These are phyloP conservation scores for cat (Felis catus) DNA, from an alignment of 2,113 vertebrate genomes.

Conservation along the genomic window F.catus_Fca126_mat1.0 CM031425.1:59013501-59014000, in stretches of 20 bases:
- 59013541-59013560: constrained; percentile 60
- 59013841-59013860: neutral
- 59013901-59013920: neutral
- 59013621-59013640: constrained; percentile 13
- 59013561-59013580: constrained; percentile 58
- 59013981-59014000: neutral
- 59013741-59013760: neutral
- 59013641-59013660: neutral
- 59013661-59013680: accelerated
- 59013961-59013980: neutral
- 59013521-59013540: constrained; percentile 57
- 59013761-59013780: neutral
- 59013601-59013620: neutral
- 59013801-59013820: neutral
- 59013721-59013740: neutral
- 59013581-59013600: constrained; percentile 35
- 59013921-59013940: neutral
- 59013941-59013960: accelerated
- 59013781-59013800: neutral
- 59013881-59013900: neutral
- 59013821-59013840: neutral
- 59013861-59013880: neutral
- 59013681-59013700: neutral
- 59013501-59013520: constrained; percentile 58
- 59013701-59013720: neutral